Base-by-base conservation (phyloP, 2,113 vertebrate genomes). In the Gallinago jamesoni region DNA sequence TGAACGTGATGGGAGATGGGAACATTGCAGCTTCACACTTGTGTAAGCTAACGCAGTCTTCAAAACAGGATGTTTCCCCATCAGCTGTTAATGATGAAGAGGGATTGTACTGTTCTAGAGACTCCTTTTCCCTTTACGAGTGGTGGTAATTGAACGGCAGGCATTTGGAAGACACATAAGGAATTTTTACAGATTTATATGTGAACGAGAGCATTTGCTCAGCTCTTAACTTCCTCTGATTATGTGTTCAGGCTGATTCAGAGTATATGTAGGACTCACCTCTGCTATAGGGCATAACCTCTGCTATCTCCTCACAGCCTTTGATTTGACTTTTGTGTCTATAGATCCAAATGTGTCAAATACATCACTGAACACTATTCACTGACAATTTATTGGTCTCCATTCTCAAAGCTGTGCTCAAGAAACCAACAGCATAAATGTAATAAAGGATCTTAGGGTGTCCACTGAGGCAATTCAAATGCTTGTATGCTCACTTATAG, bases 1-100 rank as follows among this genome's bases (percentile, higher is more conserved):
- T 81, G 84, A 92, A 75, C 70, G 6, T 55, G 60, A 68, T 68
- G 53, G 80, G 75, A 80, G 74, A 67, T 57, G 56, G 68, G 24
- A 87, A 89, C 55, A 43, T 41, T 89, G 73, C 60, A 74, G 84
- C 87, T 91, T 91, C 84, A 74, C 81, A 72, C 70, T 95, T 39
- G 53, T 90, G 52, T 75, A 47, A 87, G 82, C 77, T 84, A 55
- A 81, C 63, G 55, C 64, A 70, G 60, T 70, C 81, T 81, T 56
- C 87, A 78, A 59, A 93, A 43, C 48, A 78, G 81, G 69, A 89
- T 91, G 52, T 52, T 94, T 74, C 64, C 45, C 66, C 43, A n/a
- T 84, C 92, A 96, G 66, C 91, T 0, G 0, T 57, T 96, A 67
- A 37, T 25, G 85, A 28, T 69, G 59, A 87, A 53, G 41, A 75